A percentile compares a stretch with the other conserved stretches of the same genome.
Conservation (phyloP, 2,113 vertebrate genomes). For the Pituophis catenifer region DNA sequence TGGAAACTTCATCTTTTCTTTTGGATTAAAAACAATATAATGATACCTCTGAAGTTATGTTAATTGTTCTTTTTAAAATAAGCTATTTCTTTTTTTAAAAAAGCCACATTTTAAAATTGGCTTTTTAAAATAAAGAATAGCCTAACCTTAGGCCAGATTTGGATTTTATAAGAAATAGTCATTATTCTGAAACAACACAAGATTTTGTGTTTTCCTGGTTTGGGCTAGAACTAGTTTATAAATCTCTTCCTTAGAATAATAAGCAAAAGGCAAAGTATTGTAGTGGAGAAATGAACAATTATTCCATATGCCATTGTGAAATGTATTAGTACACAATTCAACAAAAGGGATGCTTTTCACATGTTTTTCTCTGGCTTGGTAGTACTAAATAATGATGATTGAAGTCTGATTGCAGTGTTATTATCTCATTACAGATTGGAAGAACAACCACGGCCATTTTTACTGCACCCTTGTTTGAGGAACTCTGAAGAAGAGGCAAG, state of each 20-base stretch:
- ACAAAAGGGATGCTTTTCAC: background rate
- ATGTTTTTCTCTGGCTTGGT: background rate
- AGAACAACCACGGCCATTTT: conserved; percentile 84
- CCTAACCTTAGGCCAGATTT: background rate
- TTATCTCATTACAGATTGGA: conserved; percentile 76
- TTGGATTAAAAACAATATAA: background rate
- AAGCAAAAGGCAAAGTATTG: background rate
- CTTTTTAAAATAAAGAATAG: background rate
- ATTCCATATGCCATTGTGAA: background rate
- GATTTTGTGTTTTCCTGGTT: background rate
- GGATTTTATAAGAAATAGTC: background rate
- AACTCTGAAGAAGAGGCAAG: conserved; percentile 84
- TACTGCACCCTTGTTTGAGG: conserved; percentile 85
- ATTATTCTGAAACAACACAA: background rate
- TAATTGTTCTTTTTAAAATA: background rate
- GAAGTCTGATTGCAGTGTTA: background rate
- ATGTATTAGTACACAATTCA: background rate
- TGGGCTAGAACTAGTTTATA: background rate
- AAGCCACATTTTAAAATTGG: background rate
- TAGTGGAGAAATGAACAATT: background rate
- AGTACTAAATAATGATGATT: background rate
- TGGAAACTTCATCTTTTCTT: background rate
- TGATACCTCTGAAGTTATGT: background rate
- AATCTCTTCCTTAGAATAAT: background rate
- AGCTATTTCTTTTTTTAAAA: background rate